Conservation (phyloP, 2,888 invertebrate species). For the Phragmatobia fuliginosa region DNA sequence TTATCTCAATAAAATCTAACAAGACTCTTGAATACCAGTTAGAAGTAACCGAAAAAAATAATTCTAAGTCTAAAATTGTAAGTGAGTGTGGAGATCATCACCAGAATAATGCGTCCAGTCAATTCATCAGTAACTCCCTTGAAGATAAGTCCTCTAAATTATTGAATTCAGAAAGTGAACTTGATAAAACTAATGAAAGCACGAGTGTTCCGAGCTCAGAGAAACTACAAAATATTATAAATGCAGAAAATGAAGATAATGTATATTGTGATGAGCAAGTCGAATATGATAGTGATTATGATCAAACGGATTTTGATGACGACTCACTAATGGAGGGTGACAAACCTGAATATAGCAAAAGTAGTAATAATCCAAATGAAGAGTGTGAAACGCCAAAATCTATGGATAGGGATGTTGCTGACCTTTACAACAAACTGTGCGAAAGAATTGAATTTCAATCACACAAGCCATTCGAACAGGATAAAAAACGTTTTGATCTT, state of each 20-base stretch:
- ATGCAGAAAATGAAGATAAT: constrained; percentile 58
- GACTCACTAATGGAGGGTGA: constrained; percentile 70
- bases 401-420: constrained; percentile 70
- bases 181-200: constrained; percentile 47
- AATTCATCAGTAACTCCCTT: constrained; percentile 29
- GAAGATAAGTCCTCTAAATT: constrained; percentile 68
- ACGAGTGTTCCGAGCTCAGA: constrained; percentile 50
- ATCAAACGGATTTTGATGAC: constrained; percentile 64
- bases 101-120: neutral
- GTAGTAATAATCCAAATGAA: constrained; percentile 51
- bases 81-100: neutral
- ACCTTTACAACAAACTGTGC: constrained; percentile 70
- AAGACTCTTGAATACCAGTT: constrained; percentile 69
- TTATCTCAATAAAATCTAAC: constrained; percentile 71
- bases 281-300: constrained; percentile 59
- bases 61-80: constrained; percentile 3
- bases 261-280: constrained; percentile 46
- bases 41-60: constrained; percentile 50
- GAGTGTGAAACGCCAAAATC: constrained; percentile 64
- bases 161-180: constrained; percentile 56
- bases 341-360: constrained; percentile 31
- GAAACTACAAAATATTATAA: constrained; percentile 50
- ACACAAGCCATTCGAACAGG: constrained; percentile 48
- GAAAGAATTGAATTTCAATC: constrained; percentile 58
- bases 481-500: constrained; percentile 54